Percentiles rank a stretch among this genome's conserved stretches.
Evolutionary conservation across 1,140 invertebrate species (phyloP).

Genomic region (Camponotus vicinus): DNA sequence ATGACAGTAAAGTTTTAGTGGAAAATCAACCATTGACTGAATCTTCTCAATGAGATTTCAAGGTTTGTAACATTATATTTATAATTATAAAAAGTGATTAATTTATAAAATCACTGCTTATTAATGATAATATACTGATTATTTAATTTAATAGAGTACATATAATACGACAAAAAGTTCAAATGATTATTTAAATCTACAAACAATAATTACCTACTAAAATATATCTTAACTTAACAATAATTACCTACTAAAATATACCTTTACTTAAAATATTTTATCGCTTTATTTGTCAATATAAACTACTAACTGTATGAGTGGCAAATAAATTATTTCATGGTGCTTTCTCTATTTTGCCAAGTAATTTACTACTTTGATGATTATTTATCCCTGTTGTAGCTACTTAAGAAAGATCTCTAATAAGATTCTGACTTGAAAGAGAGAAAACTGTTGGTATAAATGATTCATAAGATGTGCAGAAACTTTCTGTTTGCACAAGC

Average conservation of each 20-base stretch:
- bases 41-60: no score
- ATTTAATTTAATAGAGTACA: no score
- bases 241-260: no score
- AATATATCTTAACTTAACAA: no score
- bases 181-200: neutral
- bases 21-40: no score
- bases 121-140: no score
- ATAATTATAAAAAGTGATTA: no score
- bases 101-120: no score
- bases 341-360: conserved; percentile 24
- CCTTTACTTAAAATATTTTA: conserved; percentile 16
- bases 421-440: conserved; percentile 15
- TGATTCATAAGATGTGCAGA: neutral
- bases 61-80: no score
- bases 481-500: neutral
- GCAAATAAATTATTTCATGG: conserved; percentile 27
- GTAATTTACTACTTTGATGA: neutral
- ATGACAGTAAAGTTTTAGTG: no score
- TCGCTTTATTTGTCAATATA: conserved; percentile 14
- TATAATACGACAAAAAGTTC: conserved; percentile 4
- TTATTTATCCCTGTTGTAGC: neutral
- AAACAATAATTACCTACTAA: neutral
- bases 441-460: conserved; percentile 18
- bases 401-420: conserved; percentile 8
- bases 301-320: neutral